Conservation (phyloP, 1,140 invertebrate species). For the Diachasmimorpha longicaudata region DNA sequence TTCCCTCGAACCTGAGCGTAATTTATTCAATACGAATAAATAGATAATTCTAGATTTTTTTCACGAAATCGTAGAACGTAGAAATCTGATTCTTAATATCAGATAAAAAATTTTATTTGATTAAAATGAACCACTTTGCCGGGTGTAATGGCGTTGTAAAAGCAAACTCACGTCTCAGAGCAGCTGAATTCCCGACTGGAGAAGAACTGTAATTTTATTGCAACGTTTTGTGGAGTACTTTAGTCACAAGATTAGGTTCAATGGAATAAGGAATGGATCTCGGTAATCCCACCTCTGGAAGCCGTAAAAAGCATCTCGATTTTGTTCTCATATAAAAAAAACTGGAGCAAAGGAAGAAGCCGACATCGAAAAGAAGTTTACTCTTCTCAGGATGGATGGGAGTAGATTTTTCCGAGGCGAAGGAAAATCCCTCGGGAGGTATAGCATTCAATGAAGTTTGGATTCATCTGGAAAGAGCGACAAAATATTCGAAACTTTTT, state of each 20-base stretch:
- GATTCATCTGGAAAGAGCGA: neutral
- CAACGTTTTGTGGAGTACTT: neutral
- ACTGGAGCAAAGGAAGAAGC: neutral
- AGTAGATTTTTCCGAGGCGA: neutral
- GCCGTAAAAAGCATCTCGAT: slow-evolving; percentile 1
- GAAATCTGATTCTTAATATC: too few relatives aligned
- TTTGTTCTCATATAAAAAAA: neutral
- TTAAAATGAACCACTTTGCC: neutral
- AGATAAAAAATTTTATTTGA: neutral
- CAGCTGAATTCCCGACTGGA: neutral
- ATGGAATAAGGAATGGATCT: neutral
- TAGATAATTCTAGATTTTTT: too few relatives aligned
- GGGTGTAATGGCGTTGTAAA: neutral
- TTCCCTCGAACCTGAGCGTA: too few relatives aligned
- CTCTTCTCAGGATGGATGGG: neutral
- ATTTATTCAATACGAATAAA: too few relatives aligned
- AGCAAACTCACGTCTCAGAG: neutral
- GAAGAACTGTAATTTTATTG: neutral
- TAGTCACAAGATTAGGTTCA: slow-evolving; percentile 18
- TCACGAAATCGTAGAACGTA: too few relatives aligned
- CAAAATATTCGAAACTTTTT: neutral
- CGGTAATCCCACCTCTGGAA: neutral
- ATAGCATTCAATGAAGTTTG: neutral
- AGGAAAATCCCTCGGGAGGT: neutral
- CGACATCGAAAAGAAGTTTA: slow-evolving; percentile 5